Percentiles rank a stretch among this genome's conserved stretches.
Conservation (phyloP, 2,888 invertebrate genomes). For the Trachelus stipa region DNA sequence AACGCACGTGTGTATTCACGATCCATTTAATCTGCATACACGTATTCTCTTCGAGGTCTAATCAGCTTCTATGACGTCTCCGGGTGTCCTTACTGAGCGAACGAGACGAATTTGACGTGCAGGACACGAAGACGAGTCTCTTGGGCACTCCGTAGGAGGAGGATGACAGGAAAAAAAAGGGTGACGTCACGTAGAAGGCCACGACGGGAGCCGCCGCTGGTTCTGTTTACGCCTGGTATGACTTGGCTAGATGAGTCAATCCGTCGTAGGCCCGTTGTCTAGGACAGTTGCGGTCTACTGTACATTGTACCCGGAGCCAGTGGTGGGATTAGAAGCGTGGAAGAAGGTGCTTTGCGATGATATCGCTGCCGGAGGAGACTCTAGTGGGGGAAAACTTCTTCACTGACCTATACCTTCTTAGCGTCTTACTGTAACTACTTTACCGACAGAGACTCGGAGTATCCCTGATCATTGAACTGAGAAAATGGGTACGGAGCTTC, state of each 20-base stretch:
- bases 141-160: slow-evolving; percentile 5
- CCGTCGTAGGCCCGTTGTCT: slow-evolving; percentile 61
- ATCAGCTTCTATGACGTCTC: background rate
- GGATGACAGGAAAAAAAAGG: slow-evolving; percentile 1
- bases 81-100: background rate
- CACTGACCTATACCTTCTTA: slow-evolving; percentile 61
- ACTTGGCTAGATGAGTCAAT: slow-evolving; percentile 62
- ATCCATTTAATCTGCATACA: background rate
- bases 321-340: background rate
- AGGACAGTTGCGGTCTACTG: slow-evolving; percentile 42
- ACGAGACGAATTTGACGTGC: background rate
- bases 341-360: background rate
- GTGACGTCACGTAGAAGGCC: slow-evolving; percentile 18
- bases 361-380: slow-evolving; percentile 8
- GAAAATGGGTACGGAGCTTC: background rate
- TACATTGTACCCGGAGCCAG: background rate
- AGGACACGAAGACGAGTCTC: background rate
- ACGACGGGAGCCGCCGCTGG: slow-evolving; percentile 21
- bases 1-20: background rate
- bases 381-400: slow-evolving; percentile 48
- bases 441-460: background rate
- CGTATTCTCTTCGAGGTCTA: background rate
- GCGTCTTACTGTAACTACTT: background rate
- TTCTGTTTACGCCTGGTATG: slow-evolving; percentile 43
- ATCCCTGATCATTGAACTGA: background rate